Evolutionary conservation across 2,113 vertebrate species (phyloP).

Genomic region (Terrapene triunguis): DNA sequence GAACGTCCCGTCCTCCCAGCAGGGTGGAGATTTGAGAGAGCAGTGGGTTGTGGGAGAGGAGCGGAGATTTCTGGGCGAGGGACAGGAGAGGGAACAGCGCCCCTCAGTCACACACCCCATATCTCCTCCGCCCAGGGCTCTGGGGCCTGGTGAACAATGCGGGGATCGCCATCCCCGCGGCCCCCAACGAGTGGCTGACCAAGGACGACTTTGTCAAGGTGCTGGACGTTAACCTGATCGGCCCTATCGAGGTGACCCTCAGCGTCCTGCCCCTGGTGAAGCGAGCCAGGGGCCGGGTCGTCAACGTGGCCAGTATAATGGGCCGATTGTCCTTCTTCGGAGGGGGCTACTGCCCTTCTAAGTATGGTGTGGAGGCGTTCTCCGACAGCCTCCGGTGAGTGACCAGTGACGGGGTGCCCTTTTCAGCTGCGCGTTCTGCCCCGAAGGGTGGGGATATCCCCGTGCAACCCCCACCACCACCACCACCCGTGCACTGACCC

Average conservation of each 20-base stretch:
- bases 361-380: slow-evolving; percentile 85
- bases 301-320: slow-evolving; percentile 83
- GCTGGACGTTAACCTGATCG: slow-evolving; percentile 82
- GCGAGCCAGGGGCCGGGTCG: slow-evolving; percentile 80
- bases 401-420: not conserved
- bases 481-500: not conserved
- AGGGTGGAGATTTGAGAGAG: not conserved
- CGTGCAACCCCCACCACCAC: too few species aligned
- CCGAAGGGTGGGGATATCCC: too few species aligned
- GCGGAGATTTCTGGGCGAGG: not conserved
- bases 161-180: slow-evolving; percentile 75
- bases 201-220: slow-evolving; percentile 81
- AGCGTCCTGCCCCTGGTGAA: slow-evolving; percentile 82
- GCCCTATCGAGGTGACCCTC: slow-evolving; percentile 83
- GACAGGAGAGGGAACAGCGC: not conserved
- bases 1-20: not conserved
- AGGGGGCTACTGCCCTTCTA: slow-evolving; percentile 83
- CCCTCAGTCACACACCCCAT: not conserved
- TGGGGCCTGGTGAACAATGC: slow-evolving; percentile 90
- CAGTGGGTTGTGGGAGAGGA: not conserved
- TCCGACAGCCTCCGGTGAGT: slow-evolving; percentile 85
- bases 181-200: slow-evolving; percentile 81
- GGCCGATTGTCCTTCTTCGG: slow-evolving; percentile 77
- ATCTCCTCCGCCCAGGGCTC: slow-evolving; percentile 76
- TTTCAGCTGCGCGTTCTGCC: not conserved